These are phyloP conservation scores for Gonioctena quinquepunctata DNA, from an alignment of 1,140 invertebrate species.

Conservation along the genomic window DNA sequence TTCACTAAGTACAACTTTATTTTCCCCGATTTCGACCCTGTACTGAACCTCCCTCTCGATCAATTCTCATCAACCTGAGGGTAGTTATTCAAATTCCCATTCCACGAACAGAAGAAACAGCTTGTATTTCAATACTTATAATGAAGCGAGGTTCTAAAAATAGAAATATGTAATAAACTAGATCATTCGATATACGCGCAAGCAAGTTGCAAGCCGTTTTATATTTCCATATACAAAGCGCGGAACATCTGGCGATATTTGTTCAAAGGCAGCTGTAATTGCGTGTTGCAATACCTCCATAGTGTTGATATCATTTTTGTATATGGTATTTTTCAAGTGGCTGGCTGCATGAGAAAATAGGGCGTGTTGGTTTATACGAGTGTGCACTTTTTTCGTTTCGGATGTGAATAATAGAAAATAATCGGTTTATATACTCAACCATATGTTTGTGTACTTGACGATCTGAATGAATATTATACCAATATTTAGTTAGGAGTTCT, in stretches of 20 bases:
- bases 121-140: neutral
- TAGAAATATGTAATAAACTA: neutral
- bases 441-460: too few relatives aligned
- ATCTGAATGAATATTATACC: too few relatives aligned
- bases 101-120: neutral
- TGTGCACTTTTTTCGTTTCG: neutral
- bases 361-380: neutral
- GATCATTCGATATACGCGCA: neutral
- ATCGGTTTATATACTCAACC: too few relatives aligned
- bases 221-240: slow-evolving; percentile 12
- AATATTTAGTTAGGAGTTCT: too few relatives aligned
- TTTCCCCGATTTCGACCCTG: too few relatives aligned
- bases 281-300: slow-evolving; percentile 7
- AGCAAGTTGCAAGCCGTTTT: neutral
- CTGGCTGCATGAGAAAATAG: neutral
- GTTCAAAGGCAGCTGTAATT: slow-evolving; percentile 13
- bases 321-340: neutral
- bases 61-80: neutral
- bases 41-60: too few relatives aligned
- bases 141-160: neutral
- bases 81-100: neutral
- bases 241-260: slow-evolving; percentile 12
- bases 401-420: too few relatives aligned
- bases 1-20: too few relatives aligned
- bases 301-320: slow-evolving; percentile 13